Conservation (phyloP, 1,140 invertebrate species). For the Aphis craccivora region DNA sequence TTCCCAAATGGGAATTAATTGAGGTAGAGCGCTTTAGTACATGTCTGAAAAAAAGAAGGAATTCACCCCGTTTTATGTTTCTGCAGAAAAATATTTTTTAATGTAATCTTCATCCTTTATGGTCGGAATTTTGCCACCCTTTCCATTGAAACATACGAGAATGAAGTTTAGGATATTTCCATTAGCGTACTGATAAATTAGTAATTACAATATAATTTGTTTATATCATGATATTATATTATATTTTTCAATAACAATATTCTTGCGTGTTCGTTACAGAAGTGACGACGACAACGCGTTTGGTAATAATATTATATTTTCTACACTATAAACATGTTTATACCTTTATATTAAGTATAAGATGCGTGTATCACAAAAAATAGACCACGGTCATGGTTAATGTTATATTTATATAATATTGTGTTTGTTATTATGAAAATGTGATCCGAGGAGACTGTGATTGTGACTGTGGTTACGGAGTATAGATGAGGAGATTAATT, state of each 20-base stretch:
- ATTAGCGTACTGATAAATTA: neutral
- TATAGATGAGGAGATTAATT: neutral
- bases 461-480: neutral
- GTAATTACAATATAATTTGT: neutral
- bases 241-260: neutral
- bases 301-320: neutral
- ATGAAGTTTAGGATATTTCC: neutral
- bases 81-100: no score
- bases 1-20: no score
- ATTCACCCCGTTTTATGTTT: no score
- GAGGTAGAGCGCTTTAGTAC: no score
- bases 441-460: neutral
- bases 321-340: neutral
- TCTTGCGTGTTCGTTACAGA: neutral
- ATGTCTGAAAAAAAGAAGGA: no score
- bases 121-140: neutral
- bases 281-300: neutral
- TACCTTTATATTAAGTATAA: neutral
- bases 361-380: neutral
- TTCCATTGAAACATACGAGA: neutral
- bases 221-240: neutral
- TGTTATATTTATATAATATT: neutral
- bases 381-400: neutral
- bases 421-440: neutral
- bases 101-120: no score